Base-by-base conservation (phyloP, 2,113 vertebrate species). In the Xerus inauris region DNA sequence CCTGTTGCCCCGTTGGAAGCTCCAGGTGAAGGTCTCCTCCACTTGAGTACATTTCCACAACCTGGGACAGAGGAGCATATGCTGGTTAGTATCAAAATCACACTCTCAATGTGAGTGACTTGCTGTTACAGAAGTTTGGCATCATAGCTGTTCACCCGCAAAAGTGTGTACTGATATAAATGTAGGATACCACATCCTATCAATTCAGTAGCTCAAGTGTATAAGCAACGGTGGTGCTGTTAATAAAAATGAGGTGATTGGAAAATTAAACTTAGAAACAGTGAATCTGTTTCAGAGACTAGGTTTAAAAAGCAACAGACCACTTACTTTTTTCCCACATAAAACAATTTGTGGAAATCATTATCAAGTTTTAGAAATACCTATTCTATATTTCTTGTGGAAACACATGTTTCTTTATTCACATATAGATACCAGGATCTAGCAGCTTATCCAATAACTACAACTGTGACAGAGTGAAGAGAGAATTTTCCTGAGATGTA, bases 41-140 rank as follows among this genome's bases (percentile, higher is more conserved):
- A 98, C 99, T 99, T 79, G 99, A 99, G 98, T 99, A 99, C 99
- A 99, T 99, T 98, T 99, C 99, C 96, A 99, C 99, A 73, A 99
- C 99, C 99, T 99, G 91, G 10, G 4, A 73, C 35, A 8, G 22
- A 96, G 32, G 6, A 97, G 84, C 1, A 93, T 1, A 14, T 5
- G 30, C 71, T 1, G 42, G 14, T 62, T 45, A 71, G 8, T 32
- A 19, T 77, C 45, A 57, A 40, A 95, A 32, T 47, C 64, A 71
- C 16, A 77, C 64, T 72, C 64, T 94, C 5, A 51, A 20, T 17
- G 28, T 7, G 49, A n/a, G 32, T 71, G 28, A 57, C n/a, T 22
- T 92, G 76, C 28, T 42, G 12, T 71, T 54, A 77, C 2, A 62
- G 6, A 86, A 51, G 8, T 47, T 42, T 94, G 10, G 69, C n/a